These are phyloP conservation scores for Anoplolepis gracilipes DNA, from an alignment of 1,140 invertebrate genomes.

Conservation along the genomic window DNA sequence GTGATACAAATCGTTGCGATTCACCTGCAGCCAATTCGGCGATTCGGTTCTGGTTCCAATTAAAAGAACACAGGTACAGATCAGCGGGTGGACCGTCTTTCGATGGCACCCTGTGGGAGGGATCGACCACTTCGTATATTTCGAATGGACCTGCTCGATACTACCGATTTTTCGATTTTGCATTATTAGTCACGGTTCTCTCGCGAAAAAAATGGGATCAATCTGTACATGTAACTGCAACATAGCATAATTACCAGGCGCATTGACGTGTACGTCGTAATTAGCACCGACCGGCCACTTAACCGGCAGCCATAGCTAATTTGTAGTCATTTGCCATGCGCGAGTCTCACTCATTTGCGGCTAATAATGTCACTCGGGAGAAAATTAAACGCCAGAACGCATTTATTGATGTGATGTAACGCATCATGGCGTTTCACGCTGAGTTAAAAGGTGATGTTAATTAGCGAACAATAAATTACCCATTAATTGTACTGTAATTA, in stretches of 20 bases:
- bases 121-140: constrained; percentile 35
- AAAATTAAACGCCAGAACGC: constrained; percentile 46
- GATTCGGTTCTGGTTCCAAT: constrained; percentile 82
- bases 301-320: constrained; percentile 64
- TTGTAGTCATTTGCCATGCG: constrained; percentile 58
- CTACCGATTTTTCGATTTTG: constrained; percentile 66
- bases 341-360: constrained; percentile 36
- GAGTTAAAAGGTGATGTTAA: constrained; percentile 59
- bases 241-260: constrained; percentile 61
- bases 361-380: constrained; percentile 29
- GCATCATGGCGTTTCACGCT: constrained; percentile 11
- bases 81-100: constrained; percentile 79
- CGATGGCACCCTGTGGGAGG: constrained; percentile 66
- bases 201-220: constrained; percentile 40
- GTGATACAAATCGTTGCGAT: constrained; percentile 84
- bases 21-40: constrained; percentile 81
- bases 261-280: constrained; percentile 64
- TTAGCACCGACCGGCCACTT: constrained; percentile 62
- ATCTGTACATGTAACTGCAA: neutral
- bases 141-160: constrained; percentile 64
- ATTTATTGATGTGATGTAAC: constrained; percentile 10
- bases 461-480: constrained; percentile 34
- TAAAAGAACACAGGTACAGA: constrained; percentile 82
- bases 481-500: constrained; percentile 10
- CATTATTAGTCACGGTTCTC: constrained; percentile 71